phyloP scores from a whole-genome alignment of 2,888 invertebrate genomes.

The Carpatolechia fugitivella region DNA sequence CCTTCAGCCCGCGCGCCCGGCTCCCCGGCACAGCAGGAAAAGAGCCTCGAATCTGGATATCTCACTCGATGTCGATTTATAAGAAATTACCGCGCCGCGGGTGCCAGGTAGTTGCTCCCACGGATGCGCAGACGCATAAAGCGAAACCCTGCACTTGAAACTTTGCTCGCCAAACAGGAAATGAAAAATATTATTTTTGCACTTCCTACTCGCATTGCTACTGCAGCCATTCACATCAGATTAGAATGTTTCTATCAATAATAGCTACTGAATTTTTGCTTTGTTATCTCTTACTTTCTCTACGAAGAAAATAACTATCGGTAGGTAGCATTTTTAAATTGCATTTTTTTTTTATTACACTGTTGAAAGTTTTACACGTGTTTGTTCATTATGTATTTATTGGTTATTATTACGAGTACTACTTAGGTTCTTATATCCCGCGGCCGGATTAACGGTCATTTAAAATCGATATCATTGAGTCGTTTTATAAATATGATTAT shows the following conservation, averaged over 20 bases:
- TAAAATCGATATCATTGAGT: neutral
- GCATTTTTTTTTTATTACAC: slow-evolving; percentile 43
- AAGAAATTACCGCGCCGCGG: slow-evolving; percentile 70
- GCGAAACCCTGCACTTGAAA: slow-evolving; percentile 63
- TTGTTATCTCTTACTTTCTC: slow-evolving; percentile 42
- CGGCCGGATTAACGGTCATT: neutral
- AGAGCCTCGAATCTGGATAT: slow-evolving; percentile 58
- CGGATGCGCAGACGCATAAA: slow-evolving; percentile 57
- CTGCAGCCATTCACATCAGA: slow-evolving; percentile 33
- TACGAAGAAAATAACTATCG: slow-evolving; percentile 40
- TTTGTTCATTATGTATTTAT: slow-evolving; percentile 55
- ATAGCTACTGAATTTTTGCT: slow-evolving; percentile 38
- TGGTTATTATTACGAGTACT: slow-evolving; percentile 59
- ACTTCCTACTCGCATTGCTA: slow-evolving; percentile 50
- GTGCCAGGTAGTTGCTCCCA: slow-evolving; percentile 74
- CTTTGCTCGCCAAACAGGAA: slow-evolving; percentile 65
- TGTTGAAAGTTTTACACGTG: slow-evolving; percentile 41
- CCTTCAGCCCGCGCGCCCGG: slow-evolving; percentile 30
- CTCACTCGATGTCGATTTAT: slow-evolving; percentile 78
- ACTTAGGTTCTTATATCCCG: neutral
- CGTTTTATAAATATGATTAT: neutral
- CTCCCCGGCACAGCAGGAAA: slow-evolving; percentile 43
- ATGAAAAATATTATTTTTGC: slow-evolving; percentile 67
- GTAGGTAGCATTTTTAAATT: slow-evolving; percentile 28
- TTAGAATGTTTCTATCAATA: slow-evolving; percentile 38